Conservation (phyloP, 1,140 invertebrate species). For the Babylonia areolata region DNA sequence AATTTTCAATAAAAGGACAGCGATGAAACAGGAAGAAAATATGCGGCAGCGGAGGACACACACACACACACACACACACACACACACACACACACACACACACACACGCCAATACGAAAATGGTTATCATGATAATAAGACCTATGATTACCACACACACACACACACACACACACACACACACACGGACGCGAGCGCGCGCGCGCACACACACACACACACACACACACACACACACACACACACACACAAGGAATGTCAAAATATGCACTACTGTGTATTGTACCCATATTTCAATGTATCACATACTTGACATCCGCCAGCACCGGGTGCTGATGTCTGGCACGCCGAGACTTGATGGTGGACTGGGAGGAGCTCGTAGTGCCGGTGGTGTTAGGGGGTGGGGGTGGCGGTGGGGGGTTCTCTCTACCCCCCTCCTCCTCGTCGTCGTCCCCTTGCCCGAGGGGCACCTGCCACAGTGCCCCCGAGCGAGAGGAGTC, state of each 20-base stretch:
- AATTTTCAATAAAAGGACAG: too few species aligned
- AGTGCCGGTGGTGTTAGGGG: neutral
- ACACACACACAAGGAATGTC: neutral
- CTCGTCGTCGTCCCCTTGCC: neutral
- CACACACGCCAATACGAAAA: neutral
- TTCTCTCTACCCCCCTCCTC: neutral
- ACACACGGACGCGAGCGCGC: neutral
- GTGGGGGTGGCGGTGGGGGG: neutral
- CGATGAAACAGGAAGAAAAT: too few species aligned
- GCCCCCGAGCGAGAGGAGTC: neutral
- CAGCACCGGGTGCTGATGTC: constrained; percentile 9
- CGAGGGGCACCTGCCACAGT: neutral
- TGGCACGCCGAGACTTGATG: neutral
- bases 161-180: neutral
- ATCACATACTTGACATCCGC: constrained; percentile 13
- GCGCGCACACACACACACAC: neutral
- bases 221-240: constrained; percentile 12
- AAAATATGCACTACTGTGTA: neutral
- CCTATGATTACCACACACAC: neutral
- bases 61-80: neutral
- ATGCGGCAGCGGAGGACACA: too few species aligned
- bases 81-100: neutral
- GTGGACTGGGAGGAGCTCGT: neutral
- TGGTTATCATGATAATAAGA: too few species aligned
- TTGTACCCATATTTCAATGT: too few species aligned